These are phyloP conservation scores for Gobio gobio DNA, from an alignment of 2,113 vertebrate species.

Conservation along the genomic window DNA sequence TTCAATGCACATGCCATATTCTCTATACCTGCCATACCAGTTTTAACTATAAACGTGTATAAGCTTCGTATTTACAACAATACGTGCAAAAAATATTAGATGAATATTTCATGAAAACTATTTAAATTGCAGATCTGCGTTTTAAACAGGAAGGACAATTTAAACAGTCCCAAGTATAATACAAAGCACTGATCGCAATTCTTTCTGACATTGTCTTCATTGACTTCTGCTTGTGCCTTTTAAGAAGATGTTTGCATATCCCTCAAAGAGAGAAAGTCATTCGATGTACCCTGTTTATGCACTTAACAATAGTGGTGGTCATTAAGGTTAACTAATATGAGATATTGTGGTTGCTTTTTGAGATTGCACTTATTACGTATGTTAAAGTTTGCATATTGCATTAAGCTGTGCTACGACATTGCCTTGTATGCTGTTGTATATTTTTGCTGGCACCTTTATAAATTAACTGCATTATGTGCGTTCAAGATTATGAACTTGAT, in stretches of 20 bases:
- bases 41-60: slow-evolving; percentile 29
- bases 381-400: slow-evolving; percentile 68
- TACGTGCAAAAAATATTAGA: not conserved
- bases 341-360: slow-evolving; percentile 80
- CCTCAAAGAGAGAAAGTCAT: slow-evolving; percentile 52
- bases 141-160: slow-evolving; percentile 21
- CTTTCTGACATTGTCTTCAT: slow-evolving; percentile 36
- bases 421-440: slow-evolving; percentile 52
- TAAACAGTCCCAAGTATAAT: slow-evolving; percentile 14
- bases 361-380: slow-evolving; percentile 90
- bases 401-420: slow-evolving; percentile 52
- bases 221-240: slow-evolving; percentile 60
- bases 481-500: slow-evolving; percentile 9
- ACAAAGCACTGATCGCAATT: slow-evolving; percentile 30
- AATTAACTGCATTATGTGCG: slow-evolving; percentile 14
- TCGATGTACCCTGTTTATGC: slow-evolving; percentile 53
- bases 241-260: slow-evolving; percentile 58
- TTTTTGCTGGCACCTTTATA: slow-evolving; percentile 45
- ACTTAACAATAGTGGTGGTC: slow-evolving; percentile 59
- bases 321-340: slow-evolving; percentile 87
- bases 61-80: slow-evolving; percentile 32
- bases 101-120: slow-evolving; percentile 19
- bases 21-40: slow-evolving; percentile 39
- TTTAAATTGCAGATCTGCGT: slow-evolving; percentile 26
- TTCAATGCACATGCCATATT: slow-evolving; percentile 68